Base-by-base conservation (phyloP, 2,797 vertebrate genomes). In the Sebastes kiyomatsui region DNA sequence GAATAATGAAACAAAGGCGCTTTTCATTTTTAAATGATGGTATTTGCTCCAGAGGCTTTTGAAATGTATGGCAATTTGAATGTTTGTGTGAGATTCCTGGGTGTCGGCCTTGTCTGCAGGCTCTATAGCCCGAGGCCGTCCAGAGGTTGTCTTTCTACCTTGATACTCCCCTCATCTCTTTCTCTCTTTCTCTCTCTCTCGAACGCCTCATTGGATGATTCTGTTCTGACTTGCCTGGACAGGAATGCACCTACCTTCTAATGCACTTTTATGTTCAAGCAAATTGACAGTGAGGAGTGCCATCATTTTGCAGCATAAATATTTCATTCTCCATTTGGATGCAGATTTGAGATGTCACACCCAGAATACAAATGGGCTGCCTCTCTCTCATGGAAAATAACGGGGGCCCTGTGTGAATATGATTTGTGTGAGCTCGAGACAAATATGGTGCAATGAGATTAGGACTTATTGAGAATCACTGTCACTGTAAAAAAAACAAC, bases 241-340 rank as follows among this genome's bases (percentile, higher is more conserved):
- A 93, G 92, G 94, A 96, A 96, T 94, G 94, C 89, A 67, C 82
- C 92, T 86, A 73, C 87, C 92, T 79, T 88, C 88, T 94, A 93
- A 94, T 94, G 90, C 90, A 91, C 93, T 94, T 94, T 92, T 88
- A 88, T 95, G 94, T 93, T 91, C 84, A 88, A 90, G 93, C 92
- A 95, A 94, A 96, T 94, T 94, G 93, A 95, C 93, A 93, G 93
- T 92, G 93, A 95, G 89, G 87, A 94, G 90, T 64, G 81, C 87
- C 94, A 89, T 95, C 92, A 89, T 94, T 95, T 94, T 90, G 87
- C 87, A 85, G 91, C 89, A 94, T 94, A 93, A 92, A 95, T 96
- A 94, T 95, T 95, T 95, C 88, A 94, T 94, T 92, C 88, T 85
- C 88, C 90, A 93, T 96, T 96, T 95, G 90, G 88, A 94, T 95